Conservation (phyloP, 1,140 invertebrate genomes). For the Idris sp. region DNA sequence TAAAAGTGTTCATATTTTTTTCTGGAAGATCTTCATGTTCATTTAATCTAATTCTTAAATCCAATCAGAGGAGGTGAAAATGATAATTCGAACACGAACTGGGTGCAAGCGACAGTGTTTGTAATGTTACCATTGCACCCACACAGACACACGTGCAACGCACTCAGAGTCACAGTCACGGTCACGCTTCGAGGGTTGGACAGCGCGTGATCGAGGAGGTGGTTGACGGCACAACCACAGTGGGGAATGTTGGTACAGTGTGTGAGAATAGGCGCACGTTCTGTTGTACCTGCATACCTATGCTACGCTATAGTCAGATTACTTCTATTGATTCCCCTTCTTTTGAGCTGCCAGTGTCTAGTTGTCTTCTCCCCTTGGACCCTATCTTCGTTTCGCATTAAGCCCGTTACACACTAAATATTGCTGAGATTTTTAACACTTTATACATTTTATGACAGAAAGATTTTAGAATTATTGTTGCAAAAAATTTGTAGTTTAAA, state of each 20-base stretch:
- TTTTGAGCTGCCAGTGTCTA: conserved; percentile 22
- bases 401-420: conserved; percentile 37
- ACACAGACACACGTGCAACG: conserved; percentile 9
- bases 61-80: not conserved
- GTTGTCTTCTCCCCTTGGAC: conserved; percentile 4
- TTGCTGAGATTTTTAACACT: not conserved
- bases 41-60: no score
- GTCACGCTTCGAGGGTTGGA: conserved; percentile 73
- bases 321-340: conserved; percentile 67
- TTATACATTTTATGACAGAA: not conserved
- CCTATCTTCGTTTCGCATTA: conserved; percentile 32
- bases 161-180: conserved; percentile 71
- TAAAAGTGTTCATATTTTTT: no score
- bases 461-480: no score
- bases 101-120: conserved; percentile 10
- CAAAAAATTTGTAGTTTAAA: no score
- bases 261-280: conserved; percentile 35
- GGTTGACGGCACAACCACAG: conserved; percentile 34
- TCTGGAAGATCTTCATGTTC: no score
- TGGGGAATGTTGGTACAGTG: conserved; percentile 23
- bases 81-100: conserved; percentile 7
- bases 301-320: conserved; percentile 36
- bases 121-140: conserved; percentile 24
- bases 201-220: conserved; percentile 43
- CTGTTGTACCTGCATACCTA: conserved; percentile 31